These are phyloP conservation scores for Silurus lanzhouensis DNA, from an alignment of 2,797 vertebrate genomes.

Conservation along the genomic window DNA sequence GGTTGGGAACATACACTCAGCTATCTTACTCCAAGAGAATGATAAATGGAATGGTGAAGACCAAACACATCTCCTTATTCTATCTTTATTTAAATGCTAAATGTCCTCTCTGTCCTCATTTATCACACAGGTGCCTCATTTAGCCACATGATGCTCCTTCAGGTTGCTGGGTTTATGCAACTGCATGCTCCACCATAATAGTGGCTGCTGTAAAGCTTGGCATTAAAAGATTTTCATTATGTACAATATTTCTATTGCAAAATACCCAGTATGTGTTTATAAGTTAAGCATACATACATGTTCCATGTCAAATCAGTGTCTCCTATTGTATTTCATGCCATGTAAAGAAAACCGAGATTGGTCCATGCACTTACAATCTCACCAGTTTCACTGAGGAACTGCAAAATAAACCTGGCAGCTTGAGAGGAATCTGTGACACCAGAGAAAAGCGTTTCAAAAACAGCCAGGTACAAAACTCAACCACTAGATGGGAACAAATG, in stretches of 20 bases:
- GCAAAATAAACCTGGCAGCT: constrained; percentile 63
- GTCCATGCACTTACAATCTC: constrained; percentile 69
- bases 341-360: constrained; percentile 65
- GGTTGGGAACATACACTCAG: constrained; percentile 59
- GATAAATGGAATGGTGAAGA: constrained; percentile 62
- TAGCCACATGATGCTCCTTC: too few species aligned
- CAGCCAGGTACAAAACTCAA: constrained; percentile 26
- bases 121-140: background rate
- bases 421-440: constrained; percentile 66
- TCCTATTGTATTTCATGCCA: background rate
- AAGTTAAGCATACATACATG: background rate
- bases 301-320: background rate
- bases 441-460: constrained; percentile 67
- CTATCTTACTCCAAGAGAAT: constrained; percentile 58
- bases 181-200: background rate
- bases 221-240: background rate
- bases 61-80: background rate
- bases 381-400: constrained; percentile 68
- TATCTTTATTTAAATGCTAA: background rate
- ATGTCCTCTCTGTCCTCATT: background rate
- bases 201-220: background rate
- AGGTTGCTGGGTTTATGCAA: too few species aligned
- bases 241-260: background rate
- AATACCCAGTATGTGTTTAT: background rate
- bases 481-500: constrained; percentile 49